These are phyloP conservation scores for Rhabditoides inermis DNA, from an alignment of 2,888 invertebrate genomes.

Conservation along the genomic window DNA sequence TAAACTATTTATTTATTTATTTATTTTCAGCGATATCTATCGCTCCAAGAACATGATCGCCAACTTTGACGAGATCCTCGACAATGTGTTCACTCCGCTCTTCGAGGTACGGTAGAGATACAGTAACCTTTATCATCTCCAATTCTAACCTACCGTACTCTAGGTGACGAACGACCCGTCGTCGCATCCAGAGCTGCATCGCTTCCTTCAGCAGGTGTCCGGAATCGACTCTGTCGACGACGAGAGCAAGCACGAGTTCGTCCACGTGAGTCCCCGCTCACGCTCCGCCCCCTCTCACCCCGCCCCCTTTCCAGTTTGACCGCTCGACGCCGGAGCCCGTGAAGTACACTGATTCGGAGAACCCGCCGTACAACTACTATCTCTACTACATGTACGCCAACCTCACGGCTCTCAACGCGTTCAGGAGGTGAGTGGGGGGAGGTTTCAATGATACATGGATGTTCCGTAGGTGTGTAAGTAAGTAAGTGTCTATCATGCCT, in stretches of 20 bases:
- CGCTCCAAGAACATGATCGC: constrained; percentile 83
- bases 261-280: constrained; percentile 52
- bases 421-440: constrained; percentile 64
- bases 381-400: constrained; percentile 97
- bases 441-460: background rate
- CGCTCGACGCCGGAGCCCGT: constrained; percentile 66
- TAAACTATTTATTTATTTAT: too few relatives aligned
- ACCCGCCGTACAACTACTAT: constrained; percentile 96
- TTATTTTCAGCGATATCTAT: constrained; percentile 92
- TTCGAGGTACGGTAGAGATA: constrained; percentile 64
- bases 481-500: too few relatives aligned
- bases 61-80: constrained; percentile 88
- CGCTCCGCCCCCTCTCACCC: background rate
- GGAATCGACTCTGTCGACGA: constrained; percentile 99
- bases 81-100: constrained; percentile 86
- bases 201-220: constrained; percentile 75
- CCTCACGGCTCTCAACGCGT: constrained; percentile 85
- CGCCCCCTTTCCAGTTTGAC: constrained; percentile 62
- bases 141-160: background rate
- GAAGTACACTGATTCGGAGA: constrained; percentile 79
- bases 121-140: background rate
- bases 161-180: constrained; percentile 79
- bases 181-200: constrained; percentile 82
- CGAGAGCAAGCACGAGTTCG: constrained; percentile 95
- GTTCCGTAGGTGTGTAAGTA: background rate